Base-by-base conservation (phyloP, 2,113 vertebrate genomes). In the Cairina moschata region DNA sequence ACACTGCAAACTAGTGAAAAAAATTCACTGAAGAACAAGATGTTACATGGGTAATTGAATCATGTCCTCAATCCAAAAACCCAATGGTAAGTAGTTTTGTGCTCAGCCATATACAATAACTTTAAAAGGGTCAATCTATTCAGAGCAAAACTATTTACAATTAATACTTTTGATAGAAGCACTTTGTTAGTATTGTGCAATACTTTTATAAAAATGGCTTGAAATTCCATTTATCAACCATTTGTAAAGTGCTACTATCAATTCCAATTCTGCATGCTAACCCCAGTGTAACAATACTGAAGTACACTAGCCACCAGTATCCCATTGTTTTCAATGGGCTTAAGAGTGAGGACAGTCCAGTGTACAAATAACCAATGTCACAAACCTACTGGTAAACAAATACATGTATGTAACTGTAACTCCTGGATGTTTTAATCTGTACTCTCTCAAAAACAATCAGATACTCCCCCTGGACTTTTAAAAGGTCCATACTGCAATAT, bases 161-260 rank as follows among this genome's bases (percentile, higher is more conserved):
- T 93, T 97, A 96, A 96, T 92, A 97, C 96, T 98, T 93, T 96
- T 97, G 96, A 98, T 96, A 98, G 98, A 98, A 98, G 98, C 98
- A 98, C 98, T 98, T 96, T 89, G 93, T 96, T 98, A 97, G 97
- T 88, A 97, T 90, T 97, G 96, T 98, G 96, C 97, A 98, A 97
- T 79, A 96, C 95, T 67, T 97, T 97, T 98, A 97, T 93, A 97
- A 98, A 97, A 98, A 98, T 98, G 98, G 98, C 98, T 98, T 96
- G 97, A 97, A 97, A 96, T 97, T 98, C 97, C 97, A 96, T 79
- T 96, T 98, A 82, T 95, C 97, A 97, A 98, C 98, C 98, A 97
- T 97, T 97, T 97, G 78, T 98, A 98, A 98, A 98, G 98, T 98
- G 98, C 98, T 97, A 96, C 97, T 97, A 98, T 96, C 94, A 97